Conservation (phyloP, 2,888 invertebrate genomes). For the Megaustenia siamemsis region DNA sequence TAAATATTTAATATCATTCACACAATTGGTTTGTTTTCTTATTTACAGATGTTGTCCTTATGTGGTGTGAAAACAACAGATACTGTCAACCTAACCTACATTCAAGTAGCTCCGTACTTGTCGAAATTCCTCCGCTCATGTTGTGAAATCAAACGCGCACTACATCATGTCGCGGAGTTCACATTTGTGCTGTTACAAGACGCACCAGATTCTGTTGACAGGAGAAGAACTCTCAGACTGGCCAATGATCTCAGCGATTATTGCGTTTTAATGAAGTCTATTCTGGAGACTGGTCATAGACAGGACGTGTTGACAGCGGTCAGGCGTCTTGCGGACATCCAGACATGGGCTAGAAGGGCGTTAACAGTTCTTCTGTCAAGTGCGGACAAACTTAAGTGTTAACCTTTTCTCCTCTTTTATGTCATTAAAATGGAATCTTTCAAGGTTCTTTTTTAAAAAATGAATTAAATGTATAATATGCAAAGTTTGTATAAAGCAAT, state of each 20-base stretch:
- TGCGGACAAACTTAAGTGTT: not conserved
- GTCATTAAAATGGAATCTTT: no score
- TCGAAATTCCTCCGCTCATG: constrained; percentile 27
- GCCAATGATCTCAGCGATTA: constrained; percentile 50
- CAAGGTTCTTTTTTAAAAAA: no score
- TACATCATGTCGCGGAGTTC: constrained; percentile 54
- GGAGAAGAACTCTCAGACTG: constrained; percentile 45
- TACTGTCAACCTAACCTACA: not conserved
- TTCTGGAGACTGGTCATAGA: constrained; percentile 29
- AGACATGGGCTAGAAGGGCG: constrained; percentile 35
- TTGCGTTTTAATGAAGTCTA: constrained; percentile 52
- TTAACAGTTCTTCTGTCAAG: not conserved
- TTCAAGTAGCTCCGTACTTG: not conserved
- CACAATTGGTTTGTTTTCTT: not conserved
- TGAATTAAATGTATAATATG: no score
- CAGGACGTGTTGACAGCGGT: constrained; percentile 47
- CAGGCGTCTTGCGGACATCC: constrained; percentile 50
- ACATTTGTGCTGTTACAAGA: constrained; percentile 49
- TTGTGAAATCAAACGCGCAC: constrained; percentile 26
- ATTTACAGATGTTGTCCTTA: constrained; percentile 12
- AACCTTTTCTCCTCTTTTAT: no score
- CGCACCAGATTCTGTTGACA: constrained; percentile 41
- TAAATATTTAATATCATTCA: no score
- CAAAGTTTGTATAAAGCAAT: no score
- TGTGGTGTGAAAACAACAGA: not conserved